Conservation (phyloP, 2,797 vertebrate genomes). For the Coracias cyanogaster region DNA sequence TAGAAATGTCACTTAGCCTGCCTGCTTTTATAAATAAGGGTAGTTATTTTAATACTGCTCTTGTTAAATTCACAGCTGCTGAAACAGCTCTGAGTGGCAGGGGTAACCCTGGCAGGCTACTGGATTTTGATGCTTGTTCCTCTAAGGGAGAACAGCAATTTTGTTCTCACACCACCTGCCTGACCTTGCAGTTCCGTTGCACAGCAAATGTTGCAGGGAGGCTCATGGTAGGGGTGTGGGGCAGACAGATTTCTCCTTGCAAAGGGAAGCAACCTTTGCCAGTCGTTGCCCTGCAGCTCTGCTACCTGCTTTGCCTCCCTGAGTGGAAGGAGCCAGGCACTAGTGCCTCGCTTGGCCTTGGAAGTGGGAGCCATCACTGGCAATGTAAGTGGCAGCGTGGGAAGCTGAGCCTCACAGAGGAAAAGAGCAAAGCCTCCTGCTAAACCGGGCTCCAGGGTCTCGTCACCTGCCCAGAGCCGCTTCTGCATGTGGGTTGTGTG, state of each 20-base stretch:
- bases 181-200: not conserved
- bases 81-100: not conserved
- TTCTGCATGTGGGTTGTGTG: not conserved
- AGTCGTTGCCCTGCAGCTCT: not conserved
- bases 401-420: not conserved
- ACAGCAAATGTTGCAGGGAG: not conserved
- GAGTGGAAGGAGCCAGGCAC: not conserved
- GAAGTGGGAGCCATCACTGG: not conserved
- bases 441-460: not conserved
- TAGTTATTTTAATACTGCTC: constrained; percentile 9
- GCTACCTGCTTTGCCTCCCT: not conserved
- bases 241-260: not conserved
- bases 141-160: not conserved
- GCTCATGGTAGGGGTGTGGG: not conserved
- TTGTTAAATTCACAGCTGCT: constrained; percentile 2
- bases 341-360: not conserved
- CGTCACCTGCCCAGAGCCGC: not conserved
- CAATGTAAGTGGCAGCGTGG: not conserved
- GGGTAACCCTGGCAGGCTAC: not conserved
- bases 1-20: not conserved
- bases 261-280: not conserved
- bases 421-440: not conserved
- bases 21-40: not conserved
- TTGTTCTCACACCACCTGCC: not conserved
- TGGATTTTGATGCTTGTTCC: not conserved